Evolutionary conservation across 2,113 vertebrate genomes (phyloP).

Genomic region (Ceyx margarethae): DNA sequence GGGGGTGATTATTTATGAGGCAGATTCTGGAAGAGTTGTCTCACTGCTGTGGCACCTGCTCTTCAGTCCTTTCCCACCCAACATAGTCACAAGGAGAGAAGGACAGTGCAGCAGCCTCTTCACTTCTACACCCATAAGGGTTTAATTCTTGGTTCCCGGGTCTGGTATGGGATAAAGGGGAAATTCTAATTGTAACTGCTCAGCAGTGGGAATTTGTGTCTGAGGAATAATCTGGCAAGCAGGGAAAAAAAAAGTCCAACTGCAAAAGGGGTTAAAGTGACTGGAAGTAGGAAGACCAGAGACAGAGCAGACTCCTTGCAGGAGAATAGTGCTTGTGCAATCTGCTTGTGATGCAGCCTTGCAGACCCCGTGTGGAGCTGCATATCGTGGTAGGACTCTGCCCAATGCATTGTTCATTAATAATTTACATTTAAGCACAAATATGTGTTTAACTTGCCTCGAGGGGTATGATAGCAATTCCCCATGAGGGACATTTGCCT

Average conservation of each 20-base stretch:
- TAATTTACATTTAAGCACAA: not conserved
- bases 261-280: not conserved
- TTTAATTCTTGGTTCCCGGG: not conserved
- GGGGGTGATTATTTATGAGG: not conserved
- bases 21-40: not conserved
- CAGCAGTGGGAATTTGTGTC: not conserved
- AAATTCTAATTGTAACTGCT: not conserved
- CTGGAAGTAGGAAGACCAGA: not conserved
- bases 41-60: not conserved
- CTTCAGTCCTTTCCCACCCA: not conserved
- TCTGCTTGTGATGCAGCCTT: not conserved
- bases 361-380: not conserved
- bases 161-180: not conserved
- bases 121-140: not conserved
- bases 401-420: not conserved
- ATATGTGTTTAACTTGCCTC: not conserved
- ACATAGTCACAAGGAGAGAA: not conserved
- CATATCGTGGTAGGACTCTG: fast-evolving
- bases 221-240: not conserved
- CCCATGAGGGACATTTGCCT: not conserved
- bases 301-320: not conserved
- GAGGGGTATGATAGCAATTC: not conserved
- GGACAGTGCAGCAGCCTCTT: not conserved
- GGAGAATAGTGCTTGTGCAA: not conserved
- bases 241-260: not conserved